A percentile compares a stretch with the other conserved stretches of the same genome.
Evolutionary conservation across 2,888 invertebrate species (phyloP).

Genomic region (Trissolcus japonicus): DNA sequence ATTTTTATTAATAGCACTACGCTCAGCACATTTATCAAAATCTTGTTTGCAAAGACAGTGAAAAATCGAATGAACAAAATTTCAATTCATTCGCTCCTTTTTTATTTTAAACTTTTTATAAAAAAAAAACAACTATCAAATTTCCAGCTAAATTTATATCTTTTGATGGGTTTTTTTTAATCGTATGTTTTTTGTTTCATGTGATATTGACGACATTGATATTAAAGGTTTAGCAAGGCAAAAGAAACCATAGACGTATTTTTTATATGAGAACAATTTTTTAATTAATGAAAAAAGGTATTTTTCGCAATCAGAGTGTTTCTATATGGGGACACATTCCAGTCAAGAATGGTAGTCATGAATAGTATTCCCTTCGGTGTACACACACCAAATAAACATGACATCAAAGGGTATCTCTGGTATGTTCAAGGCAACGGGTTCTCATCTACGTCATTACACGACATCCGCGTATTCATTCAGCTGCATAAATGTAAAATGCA

Average conservation of each 20-base stretch:
- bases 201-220: neutral
- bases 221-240: conserved; percentile 25
- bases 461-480: conserved; percentile 52
- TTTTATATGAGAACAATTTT: conserved; percentile 28
- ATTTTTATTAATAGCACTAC: conserved; percentile 12
- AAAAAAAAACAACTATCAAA: too few species aligned
- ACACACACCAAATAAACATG: conserved; percentile 57
- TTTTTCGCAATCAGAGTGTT: conserved; percentile 34
- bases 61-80: neutral
- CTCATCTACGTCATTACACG: conserved; percentile 56
- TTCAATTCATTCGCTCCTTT: too few species aligned
- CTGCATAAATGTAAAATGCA: conserved; percentile 53
- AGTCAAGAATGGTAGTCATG: conserved; percentile 56
- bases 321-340: conserved; percentile 49
- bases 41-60: neutral
- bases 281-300: conserved; percentile 44
- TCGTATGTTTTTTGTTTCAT: too few species aligned
- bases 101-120: neutral
- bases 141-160: too few species aligned
- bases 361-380: conserved; percentile 55
- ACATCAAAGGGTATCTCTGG: conserved; percentile 58
- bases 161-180: too few species aligned
- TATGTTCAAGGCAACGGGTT: conserved; percentile 56
- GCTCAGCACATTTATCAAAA: neutral
- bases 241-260: conserved; percentile 10